Evolutionary conservation across 2,797 vertebrate genomes (phyloP).

Genomic region (Cossypha heuglini): DNA sequence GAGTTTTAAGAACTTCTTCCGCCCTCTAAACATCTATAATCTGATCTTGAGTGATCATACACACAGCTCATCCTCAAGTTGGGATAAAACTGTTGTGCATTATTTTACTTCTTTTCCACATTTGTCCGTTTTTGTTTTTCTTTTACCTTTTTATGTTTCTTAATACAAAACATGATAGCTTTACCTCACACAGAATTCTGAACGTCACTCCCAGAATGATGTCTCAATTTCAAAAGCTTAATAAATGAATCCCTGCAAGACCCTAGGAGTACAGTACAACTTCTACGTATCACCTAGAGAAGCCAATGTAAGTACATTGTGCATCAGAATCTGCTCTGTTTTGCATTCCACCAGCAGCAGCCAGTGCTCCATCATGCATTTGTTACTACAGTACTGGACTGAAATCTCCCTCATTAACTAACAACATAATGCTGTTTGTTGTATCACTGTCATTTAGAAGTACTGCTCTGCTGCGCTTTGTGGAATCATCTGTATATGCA

Average conservation of each 20-base stretch:
- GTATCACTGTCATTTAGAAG: constrained; percentile 12
- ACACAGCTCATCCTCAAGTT: fast-evolving
- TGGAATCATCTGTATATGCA: background rate
- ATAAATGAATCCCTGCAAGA: background rate
- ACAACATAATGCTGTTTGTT: background rate
- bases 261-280: background rate
- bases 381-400: background rate
- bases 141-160: background rate
- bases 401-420: background rate
- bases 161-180: background rate
- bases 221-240: background rate
- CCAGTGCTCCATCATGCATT: background rate
- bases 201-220: background rate
- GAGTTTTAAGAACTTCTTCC: background rate
- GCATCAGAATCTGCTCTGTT: background rate
- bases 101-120: background rate
- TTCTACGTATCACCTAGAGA: background rate
- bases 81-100: background rate
- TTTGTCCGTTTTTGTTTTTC: background rate
- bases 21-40: background rate
- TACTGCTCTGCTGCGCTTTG: background rate
- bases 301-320: background rate
- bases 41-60: background rate
- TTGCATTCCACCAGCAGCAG: background rate
- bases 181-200: background rate